Evolutionary conservation across 2,888 invertebrate species (phyloP).

Genomic region (Calephelis perditalis): DNA sequence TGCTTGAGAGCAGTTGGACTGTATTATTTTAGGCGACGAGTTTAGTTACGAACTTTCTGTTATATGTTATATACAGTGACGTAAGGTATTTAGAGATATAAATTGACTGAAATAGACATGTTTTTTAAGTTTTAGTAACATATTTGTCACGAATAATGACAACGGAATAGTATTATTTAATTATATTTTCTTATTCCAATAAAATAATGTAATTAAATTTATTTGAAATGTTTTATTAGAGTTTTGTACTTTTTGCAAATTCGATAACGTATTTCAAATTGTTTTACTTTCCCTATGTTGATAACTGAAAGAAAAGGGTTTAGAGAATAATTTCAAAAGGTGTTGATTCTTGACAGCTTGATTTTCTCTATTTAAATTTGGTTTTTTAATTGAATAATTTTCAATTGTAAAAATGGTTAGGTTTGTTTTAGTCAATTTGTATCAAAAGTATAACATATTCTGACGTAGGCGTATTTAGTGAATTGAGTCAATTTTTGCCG

Average conservation of each 20-base stretch:
- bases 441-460: slow-evolving; percentile 16
- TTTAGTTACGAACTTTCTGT: slow-evolving; percentile 46
- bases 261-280: too few species aligned
- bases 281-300: too few species aligned
- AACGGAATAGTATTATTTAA: too few species aligned
- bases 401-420: slow-evolving; percentile 14
- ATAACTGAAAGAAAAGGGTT: too few species aligned
- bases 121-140: slow-evolving; percentile 23
- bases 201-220: too few species aligned
- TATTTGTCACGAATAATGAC: slow-evolving; percentile 30
- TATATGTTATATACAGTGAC: slow-evolving; percentile 45
- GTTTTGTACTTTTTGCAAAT: too few species aligned
- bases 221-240: too few species aligned
- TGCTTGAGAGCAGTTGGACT: slow-evolving; percentile 51
- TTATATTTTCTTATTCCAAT: too few species aligned
- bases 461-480: slow-evolving; percentile 50
- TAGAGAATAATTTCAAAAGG: too few species aligned
- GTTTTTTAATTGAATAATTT: too few species aligned
- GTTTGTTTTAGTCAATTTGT: slow-evolving; percentile 4
- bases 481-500: slow-evolving; percentile 65
- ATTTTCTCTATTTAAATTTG: too few species aligned
- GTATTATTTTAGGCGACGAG: slow-evolving; percentile 47
- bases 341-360: too few species aligned
- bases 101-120: neutral
- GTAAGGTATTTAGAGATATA: slow-evolving; percentile 33